phyloP scores from a whole-genome alignment of 2,113 vertebrate species.

The Eidolon helvum region DNA sequence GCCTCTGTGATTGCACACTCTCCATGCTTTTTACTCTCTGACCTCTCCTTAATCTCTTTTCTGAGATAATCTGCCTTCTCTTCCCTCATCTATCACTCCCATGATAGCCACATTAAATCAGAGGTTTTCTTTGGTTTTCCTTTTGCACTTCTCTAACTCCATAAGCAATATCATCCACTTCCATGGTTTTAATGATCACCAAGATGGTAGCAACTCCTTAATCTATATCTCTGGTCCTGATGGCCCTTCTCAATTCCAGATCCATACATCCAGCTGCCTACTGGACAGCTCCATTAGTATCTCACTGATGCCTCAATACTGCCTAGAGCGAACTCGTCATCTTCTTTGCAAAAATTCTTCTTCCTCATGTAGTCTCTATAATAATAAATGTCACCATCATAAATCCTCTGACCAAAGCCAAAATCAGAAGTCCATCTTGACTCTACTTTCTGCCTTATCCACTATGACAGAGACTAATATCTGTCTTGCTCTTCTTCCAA shows the following conservation, averaged over 20 bases:
- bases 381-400: neutral
- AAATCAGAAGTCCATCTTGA: neutral
- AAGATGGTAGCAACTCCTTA: neutral
- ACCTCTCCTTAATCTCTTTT: neutral
- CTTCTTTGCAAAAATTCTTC: neutral
- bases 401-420: neutral
- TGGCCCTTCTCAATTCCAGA: neutral
- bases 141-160: neutral
- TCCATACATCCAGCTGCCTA: too few relatives aligned
- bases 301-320: neutral
- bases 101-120: neutral
- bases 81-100: neutral
- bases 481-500: neutral
- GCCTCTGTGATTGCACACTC: neutral
- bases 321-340: neutral
- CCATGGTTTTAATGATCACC: neutral
- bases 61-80: neutral
- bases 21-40: neutral
- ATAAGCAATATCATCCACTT: neutral
- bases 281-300: neutral
- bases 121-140: neutral
- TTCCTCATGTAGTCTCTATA: neutral
- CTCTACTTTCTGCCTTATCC: neutral
- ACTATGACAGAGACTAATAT: neutral
- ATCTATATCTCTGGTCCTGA: neutral